Evolutionary conservation across 2,888 invertebrate genomes (phyloP).

Genomic region (Nomada flava): DNA sequence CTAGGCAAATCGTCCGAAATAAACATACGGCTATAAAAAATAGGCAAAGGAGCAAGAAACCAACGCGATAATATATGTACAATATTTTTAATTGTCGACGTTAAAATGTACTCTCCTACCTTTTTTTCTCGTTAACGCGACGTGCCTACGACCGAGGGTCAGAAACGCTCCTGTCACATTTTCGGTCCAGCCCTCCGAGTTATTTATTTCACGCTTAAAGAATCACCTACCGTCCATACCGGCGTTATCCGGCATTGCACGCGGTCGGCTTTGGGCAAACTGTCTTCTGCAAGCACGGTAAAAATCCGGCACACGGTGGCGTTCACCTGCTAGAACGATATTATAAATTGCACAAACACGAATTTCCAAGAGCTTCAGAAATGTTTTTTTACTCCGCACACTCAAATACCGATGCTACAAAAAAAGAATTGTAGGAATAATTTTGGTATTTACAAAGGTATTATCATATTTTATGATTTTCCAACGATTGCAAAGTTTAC

Average conservation of each 20-base stretch:
- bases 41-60: conserved; percentile 52
- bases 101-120: conserved; percentile 83
- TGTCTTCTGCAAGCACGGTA: conserved; percentile 69
- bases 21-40: conserved; percentile 57
- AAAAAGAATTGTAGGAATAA: not conserved
- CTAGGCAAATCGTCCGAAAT: conserved; percentile 40
- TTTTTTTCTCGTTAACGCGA: conserved; percentile 76
- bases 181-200: conserved; percentile 79
- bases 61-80: conserved; percentile 81
- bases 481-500: not conserved
- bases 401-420: not conserved
- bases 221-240: conserved; percentile 77
- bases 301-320: conserved; percentile 54
- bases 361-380: conserved; percentile 14
- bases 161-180: conserved; percentile 71
- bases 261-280: conserved; percentile 68
- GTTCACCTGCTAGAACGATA: conserved; percentile 13
- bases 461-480: too few species aligned
- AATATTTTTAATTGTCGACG: conserved; percentile 84
- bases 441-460: too few species aligned
- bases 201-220: conserved; percentile 83
- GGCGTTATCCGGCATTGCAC: conserved; percentile 59
- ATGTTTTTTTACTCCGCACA: not conserved
- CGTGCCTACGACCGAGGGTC: conserved; percentile 68
- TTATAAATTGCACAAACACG: conserved; percentile 30